Evolutionary conservation across 2,888 invertebrate genomes (phyloP), one percentile per base, ranked within the genome.

Genomic region (Tachina fera): DNA sequence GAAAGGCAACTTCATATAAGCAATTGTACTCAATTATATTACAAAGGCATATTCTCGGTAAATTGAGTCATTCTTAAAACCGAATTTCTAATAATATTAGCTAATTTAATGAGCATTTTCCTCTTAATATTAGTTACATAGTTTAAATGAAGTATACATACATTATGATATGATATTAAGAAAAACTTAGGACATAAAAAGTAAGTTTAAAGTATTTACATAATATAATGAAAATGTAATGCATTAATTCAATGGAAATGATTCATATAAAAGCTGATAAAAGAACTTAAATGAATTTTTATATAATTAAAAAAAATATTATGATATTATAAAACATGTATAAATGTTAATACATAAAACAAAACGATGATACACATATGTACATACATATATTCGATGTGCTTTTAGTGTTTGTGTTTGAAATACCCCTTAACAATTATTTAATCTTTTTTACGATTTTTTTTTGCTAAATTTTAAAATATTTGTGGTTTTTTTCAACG

Each of bases 381-480:
- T 41, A 68, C 16, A 68, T 49, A 56, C n/a, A 31, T 10, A 16
- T 4, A 43, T 61, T n/a, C 4, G 49, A 67, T 67, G 74, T 67
- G 67, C 72, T 60, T 67, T 72, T 9, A 31, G 47, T 80, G 65
- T 67, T 67, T 80, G 65, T 72, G 47, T 56, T 47, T 43, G 39
- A 9, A 63, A 68, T 45, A 47, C 31, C 60, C 61, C 49, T 49
- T 16, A 19, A 56, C 11, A 56, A 72, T 41, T 13, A 53, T 51
- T 84, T 76, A 80, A 68, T 83, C 61, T 43, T 49, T 53, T 68
- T 22, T 63, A 39, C 63, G 61, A 80, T 71, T 58, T 80, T 43
- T n/a, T 68, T 87, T 90, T 91, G 51, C 93, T 93, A 93, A 95
- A 89, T 94, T 94, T 95, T 67, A 90, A 88, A 83, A 88, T 89